Percentiles rank a stretch among this genome's conserved stretches.
These are phyloP conservation scores for Clitarchus hookeri DNA, from an alignment of 2,888 invertebrate species.

Conservation along the genomic window DNA sequence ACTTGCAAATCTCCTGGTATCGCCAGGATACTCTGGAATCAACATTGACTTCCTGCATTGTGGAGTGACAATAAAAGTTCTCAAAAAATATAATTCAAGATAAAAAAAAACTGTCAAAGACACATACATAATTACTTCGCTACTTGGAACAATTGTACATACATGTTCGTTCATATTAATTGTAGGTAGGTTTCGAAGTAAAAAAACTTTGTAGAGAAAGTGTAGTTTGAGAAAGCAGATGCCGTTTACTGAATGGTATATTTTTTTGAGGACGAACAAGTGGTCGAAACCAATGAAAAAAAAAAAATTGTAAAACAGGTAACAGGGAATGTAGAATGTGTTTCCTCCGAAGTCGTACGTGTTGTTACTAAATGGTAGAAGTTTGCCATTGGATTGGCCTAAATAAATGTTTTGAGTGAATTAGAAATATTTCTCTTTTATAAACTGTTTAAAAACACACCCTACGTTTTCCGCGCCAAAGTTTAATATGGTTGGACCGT, in stretches of 20 bases:
- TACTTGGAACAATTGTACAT: neutral
- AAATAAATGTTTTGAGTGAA: slow-evolving; percentile 7
- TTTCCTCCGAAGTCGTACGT: neutral
- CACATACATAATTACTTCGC: neutral
- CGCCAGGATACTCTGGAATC: neutral
- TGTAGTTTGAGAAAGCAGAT: neutral
- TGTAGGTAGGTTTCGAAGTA: neutral
- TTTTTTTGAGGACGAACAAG: neutral
- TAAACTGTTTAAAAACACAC: neutral
- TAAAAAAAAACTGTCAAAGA: neutral
- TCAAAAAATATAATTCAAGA: neutral
- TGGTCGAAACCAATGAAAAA: neutral
- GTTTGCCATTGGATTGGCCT: slow-evolving; percentile 14
- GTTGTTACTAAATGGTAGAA: slow-evolving; percentile 1
- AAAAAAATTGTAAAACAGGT: neutral
- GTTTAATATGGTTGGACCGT: neutral
- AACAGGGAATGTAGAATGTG: slow-evolving; percentile 10
- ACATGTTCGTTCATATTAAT: neutral
- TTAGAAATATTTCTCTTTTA: slow-evolving; percentile 14
- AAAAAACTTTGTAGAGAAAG: slow-evolving; percentile 11
- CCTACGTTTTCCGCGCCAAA: neutral
- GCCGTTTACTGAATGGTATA: neutral
- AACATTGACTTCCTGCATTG: slow-evolving; percentile 26
- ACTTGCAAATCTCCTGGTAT: neutral
- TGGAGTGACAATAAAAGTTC: slow-evolving; percentile 36